A percentile compares a stretch with the other conserved stretches of the same genome.
phyloP scores from a whole-genome alignment of 2,113 vertebrate genomes.

The Aythya baeri region DNA sequence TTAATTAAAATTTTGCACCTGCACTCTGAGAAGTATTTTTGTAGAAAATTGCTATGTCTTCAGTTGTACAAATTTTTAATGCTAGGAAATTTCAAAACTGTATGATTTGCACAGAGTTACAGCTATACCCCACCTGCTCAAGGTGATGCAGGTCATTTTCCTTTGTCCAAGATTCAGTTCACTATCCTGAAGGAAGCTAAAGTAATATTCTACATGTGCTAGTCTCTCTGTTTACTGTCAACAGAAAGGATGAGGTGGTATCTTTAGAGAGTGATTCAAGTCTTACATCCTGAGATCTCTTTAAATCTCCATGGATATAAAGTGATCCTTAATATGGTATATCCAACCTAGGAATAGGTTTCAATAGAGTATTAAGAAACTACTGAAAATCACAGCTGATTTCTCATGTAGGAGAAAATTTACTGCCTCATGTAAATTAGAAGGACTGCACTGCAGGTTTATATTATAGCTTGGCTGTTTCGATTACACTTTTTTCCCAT shows the following conservation, averaged over 20 bases:
- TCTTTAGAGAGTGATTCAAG: background rate
- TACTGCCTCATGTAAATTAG: background rate
- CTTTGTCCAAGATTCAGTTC: background rate
- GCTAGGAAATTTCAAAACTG: background rate
- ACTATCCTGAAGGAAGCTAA: background rate
- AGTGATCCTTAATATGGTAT: background rate
- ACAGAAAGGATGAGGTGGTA: background rate
- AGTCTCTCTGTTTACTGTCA: background rate
- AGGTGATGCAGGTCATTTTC: background rate
- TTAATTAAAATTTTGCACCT: slow-evolving; percentile 60
- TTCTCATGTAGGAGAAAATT: background rate
- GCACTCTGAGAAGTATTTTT: background rate
- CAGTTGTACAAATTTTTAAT: background rate
- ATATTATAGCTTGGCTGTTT: background rate
- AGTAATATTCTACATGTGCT: background rate
- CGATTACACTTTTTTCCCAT: background rate
- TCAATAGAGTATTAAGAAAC: background rate
- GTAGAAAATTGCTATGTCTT: background rate
- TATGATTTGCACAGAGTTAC: background rate
- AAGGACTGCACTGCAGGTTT: background rate
- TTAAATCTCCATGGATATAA: background rate
- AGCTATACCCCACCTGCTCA: background rate
- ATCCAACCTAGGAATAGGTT: background rate
- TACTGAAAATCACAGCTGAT: background rate
- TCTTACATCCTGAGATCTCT: background rate